A percentile compares a stretch with the other conserved stretches of the same genome.
These are phyloP conservation scores for Phthorimaea operculella DNA, from an alignment of 1,140 invertebrate species.

Conservation along the genomic window DNA sequence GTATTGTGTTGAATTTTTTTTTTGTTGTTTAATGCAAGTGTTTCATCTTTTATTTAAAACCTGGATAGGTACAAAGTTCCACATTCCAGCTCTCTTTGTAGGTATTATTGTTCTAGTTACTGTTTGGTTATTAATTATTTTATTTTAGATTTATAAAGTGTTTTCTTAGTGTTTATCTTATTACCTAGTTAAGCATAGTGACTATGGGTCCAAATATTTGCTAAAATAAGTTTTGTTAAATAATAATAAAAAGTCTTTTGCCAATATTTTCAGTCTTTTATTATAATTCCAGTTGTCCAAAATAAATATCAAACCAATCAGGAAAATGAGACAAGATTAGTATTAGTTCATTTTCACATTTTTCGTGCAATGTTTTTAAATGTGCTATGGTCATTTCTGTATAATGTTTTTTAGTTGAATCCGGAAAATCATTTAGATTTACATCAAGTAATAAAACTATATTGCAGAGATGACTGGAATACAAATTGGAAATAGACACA, in stretches of 20 bases:
- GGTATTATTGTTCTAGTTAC: no score
- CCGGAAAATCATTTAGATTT: constrained; percentile 24
- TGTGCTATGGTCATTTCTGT: constrained; percentile 19
- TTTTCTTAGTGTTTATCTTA: no score
- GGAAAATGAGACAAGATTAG: constrained; percentile 51
- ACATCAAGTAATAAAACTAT: constrained; percentile 42
- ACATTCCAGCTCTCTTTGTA: no score
- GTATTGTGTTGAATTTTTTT: no score
- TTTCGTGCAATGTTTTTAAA: constrained; percentile 30
- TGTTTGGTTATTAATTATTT: no score
- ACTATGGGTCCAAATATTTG: no score
- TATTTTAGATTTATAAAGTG: no score
- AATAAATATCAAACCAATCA: constrained; percentile 49
- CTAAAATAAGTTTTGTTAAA: no score
- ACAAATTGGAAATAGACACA: constrained; percentile 27
- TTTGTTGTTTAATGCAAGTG: no score
- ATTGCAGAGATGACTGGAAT: constrained; percentile 30
- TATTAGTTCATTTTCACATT: constrained; percentile 39
- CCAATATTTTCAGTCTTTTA: not conserved
- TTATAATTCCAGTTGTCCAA: constrained; percentile 4
- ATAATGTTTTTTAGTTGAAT: constrained; percentile 24
- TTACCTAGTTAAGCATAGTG: no score
- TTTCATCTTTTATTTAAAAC: no score
- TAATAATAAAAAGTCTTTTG: not conserved
- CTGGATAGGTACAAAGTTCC: no score